A percentile compares a stretch with the other conserved stretches of the same genome.
Conservation (phyloP, 2,888 invertebrate genomes). For the Trichopoda pennipes region DNA sequence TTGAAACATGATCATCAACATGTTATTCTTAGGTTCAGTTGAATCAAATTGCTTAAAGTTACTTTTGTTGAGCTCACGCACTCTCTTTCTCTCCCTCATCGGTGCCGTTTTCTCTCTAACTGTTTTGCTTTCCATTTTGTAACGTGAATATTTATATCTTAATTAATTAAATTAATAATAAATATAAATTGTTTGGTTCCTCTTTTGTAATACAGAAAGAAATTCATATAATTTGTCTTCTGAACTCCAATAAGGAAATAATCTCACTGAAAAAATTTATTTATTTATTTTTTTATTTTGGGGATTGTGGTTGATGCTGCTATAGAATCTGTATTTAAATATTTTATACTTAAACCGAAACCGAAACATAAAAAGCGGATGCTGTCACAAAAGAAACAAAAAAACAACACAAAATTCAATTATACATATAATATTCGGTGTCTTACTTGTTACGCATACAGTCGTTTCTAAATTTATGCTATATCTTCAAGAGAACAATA, state of each 20-base stretch:
- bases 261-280: slow-evolving; percentile 60
- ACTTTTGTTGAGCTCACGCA: slow-evolving; percentile 6
- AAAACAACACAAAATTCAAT: slow-evolving; percentile 21
- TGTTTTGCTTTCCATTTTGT: neutral
- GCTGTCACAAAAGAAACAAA: slow-evolving; percentile 55
- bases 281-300: slow-evolving; percentile 50
- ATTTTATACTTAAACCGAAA: slow-evolving; percentile 35
- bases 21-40: slow-evolving; percentile 34
- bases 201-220: slow-evolving; percentile 55
- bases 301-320: slow-evolving; percentile 26
- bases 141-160: neutral
- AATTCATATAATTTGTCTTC: slow-evolving; percentile 60
- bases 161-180: slow-evolving; percentile 59
- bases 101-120: slow-evolving; percentile 2
- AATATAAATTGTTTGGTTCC: slow-evolving; percentile 68
- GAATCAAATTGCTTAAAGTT: slow-evolving; percentile 40
- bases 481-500: slow-evolving; percentile 8
- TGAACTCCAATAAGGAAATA: slow-evolving; percentile 68
- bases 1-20: slow-evolving; percentile 16
- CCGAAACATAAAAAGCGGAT: slow-evolving; percentile 60
- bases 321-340: slow-evolving; percentile 35
- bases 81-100: slow-evolving; percentile 5
- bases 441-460: neutral
- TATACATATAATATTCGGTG: slow-evolving; percentile 27
- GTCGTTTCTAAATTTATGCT: slow-evolving; percentile 5